phyloP scores from a whole-genome alignment of 1,140 invertebrate species.

The Nomia melanderi region DNA sequence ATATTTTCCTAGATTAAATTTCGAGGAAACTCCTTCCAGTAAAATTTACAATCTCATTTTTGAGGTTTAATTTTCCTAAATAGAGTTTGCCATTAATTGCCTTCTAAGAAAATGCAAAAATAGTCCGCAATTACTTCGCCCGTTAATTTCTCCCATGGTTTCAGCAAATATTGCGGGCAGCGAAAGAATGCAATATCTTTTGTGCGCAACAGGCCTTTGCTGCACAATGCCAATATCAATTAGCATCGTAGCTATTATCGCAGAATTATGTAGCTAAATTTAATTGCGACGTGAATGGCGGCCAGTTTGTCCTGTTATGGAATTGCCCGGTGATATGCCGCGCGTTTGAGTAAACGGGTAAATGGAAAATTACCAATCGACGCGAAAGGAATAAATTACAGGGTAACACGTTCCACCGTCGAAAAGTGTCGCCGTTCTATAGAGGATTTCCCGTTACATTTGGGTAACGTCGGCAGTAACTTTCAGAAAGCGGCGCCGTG shows the following conservation, averaged over 20 bases:
- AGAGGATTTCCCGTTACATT: constrained; percentile 7
- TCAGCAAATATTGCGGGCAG: background rate
- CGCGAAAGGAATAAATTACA: background rate
- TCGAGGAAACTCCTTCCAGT: too few species aligned
- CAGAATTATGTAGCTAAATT: background rate
- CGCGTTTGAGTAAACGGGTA: too few species aligned
- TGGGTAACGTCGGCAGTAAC: constrained; percentile 28
- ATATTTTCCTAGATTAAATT: too few species aligned
- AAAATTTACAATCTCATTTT: too few species aligned
- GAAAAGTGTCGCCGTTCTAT: constrained; percentile 1
- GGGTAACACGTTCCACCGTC: background rate
- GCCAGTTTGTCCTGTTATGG: background rate
- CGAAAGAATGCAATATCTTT: background rate
- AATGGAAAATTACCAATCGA: background rate
- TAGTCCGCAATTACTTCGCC: too few species aligned
- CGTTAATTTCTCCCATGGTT: background rate
- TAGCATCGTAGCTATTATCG: background rate
- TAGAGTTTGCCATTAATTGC: too few species aligned
- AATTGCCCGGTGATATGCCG: background rate
- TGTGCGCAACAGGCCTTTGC: background rate
- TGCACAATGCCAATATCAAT: background rate
- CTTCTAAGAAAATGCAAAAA: too few species aligned
- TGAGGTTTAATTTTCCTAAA: too few species aligned
- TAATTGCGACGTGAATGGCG: background rate
- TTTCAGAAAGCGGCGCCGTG: constrained; percentile 38